These are phyloP conservation scores for Danio aesculapii DNA, from an alignment of 2,797 vertebrate species.

Conservation along the genomic window DNA sequence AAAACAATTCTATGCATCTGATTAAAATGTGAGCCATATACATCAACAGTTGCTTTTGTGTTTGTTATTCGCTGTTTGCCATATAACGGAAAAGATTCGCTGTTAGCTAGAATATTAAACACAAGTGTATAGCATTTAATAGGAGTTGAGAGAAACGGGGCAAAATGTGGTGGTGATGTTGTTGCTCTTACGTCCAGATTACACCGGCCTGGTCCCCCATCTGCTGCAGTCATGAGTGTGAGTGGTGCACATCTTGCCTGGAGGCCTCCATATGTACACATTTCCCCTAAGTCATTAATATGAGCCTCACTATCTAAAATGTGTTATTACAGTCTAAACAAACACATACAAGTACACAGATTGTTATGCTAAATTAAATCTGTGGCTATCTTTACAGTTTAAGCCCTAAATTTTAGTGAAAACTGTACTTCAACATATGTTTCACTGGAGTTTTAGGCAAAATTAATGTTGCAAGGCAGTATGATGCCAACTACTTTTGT, in stretches of 20 bases:
- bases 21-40: constrained; percentile 10
- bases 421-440: too few species aligned
- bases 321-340: constrained; percentile 20
- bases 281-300: constrained; percentile 18
- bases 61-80: constrained; percentile 19
- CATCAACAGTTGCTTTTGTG: constrained; percentile 9
- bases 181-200: constrained; percentile 40
- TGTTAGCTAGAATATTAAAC: constrained; percentile 29
- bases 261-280: constrained; percentile 32
- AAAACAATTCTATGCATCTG: not conserved
- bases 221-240: constrained; percentile 28
- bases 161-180: constrained; percentile 20
- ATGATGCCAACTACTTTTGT: too few species aligned
- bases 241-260: constrained; percentile 27
- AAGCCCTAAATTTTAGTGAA: not conserved
- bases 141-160: not conserved
- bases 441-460: too few species aligned
- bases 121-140: constrained; percentile 33
- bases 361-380: constrained; percentile 4
- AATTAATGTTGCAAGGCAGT: too few species aligned
- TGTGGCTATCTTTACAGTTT: not conserved
- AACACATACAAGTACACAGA: constrained; percentile 9
- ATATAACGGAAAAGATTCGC: not conserved
- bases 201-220: constrained; percentile 41
- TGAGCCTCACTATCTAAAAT: constrained; percentile 5